Base-by-base conservation (phyloP, 2,888 invertebrate genomes). In the Nasonia oneida region DNA sequence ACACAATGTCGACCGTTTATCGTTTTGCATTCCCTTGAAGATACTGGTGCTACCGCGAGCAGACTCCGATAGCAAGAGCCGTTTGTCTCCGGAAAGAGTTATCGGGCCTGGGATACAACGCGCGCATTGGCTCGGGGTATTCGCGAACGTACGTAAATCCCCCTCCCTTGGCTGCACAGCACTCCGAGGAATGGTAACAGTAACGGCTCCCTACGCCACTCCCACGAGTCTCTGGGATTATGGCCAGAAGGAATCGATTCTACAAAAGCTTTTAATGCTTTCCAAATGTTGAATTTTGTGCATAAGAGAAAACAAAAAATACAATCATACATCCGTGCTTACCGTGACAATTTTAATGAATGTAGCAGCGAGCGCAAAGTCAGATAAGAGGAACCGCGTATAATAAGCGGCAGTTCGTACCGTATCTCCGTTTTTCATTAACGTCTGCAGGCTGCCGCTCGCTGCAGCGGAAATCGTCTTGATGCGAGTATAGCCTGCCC, bases 101-200 rank as follows among this genome's bases (percentile, higher is more conserved):
- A 89, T 90, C 89, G 88, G 87, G 82, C 81, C 87, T 81, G 86
- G 86, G 87, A 87, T 90, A 88, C 77, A 42, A 53, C 15, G 50
- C 39, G 57, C 18, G 50, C 78, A 73, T 64, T 39, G 77, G 42
- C 86, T 53, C 53, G 86, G 85, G 87, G 64, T 84, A 64, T 83
- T 80, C 81, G 87, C 87, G 89, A 89, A 90, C 89, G 88, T 87
- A 87, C 89, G 89, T 90, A 89, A 90, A 90, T 90, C 87, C 88
- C 61, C 87, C 88, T 57, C 87, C 88, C 53, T 53, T 39, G 73
- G 50, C 23, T 79, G 61, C 74, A 64, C 64, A 47, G 23, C 23
- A 53, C 47, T 10, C 29, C 70, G 70, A 37, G 39, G 8, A 29
- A 42, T 18, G 12, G 42, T 29, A 33, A 57, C 33, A 50, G 77